Conservation (phyloP, 2,888 invertebrate species). For the Chelonus formosanus region DNA sequence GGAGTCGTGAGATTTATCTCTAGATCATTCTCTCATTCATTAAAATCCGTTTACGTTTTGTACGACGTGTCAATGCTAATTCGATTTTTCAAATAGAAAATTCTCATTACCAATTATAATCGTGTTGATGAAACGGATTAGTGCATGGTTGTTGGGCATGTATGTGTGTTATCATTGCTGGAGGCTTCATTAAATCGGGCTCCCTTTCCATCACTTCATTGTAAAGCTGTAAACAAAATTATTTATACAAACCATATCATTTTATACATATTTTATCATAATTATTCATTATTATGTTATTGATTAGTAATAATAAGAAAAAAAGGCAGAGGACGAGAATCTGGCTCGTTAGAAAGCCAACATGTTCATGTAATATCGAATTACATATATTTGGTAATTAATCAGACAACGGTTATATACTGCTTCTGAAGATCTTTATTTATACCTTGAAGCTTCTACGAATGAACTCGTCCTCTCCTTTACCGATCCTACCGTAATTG, state of each 20-base stretch:
- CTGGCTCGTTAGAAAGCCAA: conserved; percentile 42
- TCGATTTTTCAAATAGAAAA: neutral
- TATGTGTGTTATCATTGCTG: conserved; percentile 57
- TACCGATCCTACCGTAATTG: conserved; percentile 57
- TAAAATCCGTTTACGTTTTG: no score
- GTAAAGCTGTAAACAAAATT: conserved; percentile 50
- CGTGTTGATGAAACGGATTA: conserved; percentile 60
- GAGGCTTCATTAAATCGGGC: conserved; percentile 53
- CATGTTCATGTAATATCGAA: conserved; percentile 4
- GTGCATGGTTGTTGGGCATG: conserved; percentile 64
- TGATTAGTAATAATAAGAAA: no score
- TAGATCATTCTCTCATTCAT: no score
- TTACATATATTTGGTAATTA: conserved; percentile 10
- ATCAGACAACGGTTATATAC: neutral
- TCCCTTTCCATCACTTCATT: conserved; percentile 57
- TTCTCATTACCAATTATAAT: conserved; percentile 62
- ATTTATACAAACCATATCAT: no score
- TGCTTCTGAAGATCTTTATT: conserved; percentile 38
- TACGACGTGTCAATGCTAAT: neutral
- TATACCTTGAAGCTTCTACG: conserved; percentile 63
- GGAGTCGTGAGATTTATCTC: no score
- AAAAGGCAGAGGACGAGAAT: conserved; percentile 44
- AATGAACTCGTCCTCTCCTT: conserved; percentile 62
- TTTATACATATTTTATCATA: no score
- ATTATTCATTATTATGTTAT: no score